A percentile compares a stretch with the other conserved stretches of the same genome.
Evolutionary conservation across 92 coral and sea anemone species (phyloP).

Genomic region (Zoanthus sociatus): DNA sequence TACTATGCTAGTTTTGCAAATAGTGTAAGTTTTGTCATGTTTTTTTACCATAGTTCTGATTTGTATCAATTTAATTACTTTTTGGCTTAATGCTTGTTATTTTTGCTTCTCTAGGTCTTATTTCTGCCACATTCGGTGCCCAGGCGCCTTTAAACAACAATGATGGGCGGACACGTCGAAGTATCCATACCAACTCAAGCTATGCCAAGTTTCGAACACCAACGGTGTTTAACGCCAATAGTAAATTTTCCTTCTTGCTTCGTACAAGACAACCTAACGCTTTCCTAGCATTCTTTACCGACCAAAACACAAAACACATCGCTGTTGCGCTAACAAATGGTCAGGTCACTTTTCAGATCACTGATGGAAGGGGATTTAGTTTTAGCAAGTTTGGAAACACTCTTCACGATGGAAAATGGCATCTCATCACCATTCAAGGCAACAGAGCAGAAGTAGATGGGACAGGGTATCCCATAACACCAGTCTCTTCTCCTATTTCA

Average conservation of each 20-base stretch:
- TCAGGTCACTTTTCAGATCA: slow-evolving; percentile 38
- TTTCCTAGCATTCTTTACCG: slow-evolving; percentile 69
- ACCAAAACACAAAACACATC: slow-evolving; percentile 47
- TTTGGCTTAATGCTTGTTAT: background rate
- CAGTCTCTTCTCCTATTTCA: slow-evolving; percentile 48
- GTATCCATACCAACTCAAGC: slow-evolving; percentile 64
- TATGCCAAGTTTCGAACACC: slow-evolving; percentile 74
- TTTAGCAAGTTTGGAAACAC: slow-evolving; percentile 13
- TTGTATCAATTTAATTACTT: no score
- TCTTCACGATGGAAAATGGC: slow-evolving; percentile 74
- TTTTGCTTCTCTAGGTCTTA: slow-evolving; percentile 59
- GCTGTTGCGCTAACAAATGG: slow-evolving; percentile 72
- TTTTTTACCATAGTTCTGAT: no score
- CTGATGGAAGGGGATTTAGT: slow-evolving; percentile 43
- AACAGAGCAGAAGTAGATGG: slow-evolving; percentile 68
- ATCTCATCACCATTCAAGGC: slow-evolving; percentile 66
- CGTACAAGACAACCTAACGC: slow-evolving; percentile 80
- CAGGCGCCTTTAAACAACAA: slow-evolving; percentile 73
- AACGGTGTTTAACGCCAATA: slow-evolving; percentile 55
- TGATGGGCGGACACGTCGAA: slow-evolving; percentile 66
- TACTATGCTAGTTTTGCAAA: no score
- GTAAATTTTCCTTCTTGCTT: slow-evolving; percentile 77
- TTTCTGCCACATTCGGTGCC: slow-evolving; percentile 93
- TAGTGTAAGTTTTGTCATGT: no score
- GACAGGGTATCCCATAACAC: slow-evolving; percentile 19